Evolutionary conservation across 2,888 invertebrate species (phyloP).

Genomic region (Mimumesa dahlbomi): DNA sequence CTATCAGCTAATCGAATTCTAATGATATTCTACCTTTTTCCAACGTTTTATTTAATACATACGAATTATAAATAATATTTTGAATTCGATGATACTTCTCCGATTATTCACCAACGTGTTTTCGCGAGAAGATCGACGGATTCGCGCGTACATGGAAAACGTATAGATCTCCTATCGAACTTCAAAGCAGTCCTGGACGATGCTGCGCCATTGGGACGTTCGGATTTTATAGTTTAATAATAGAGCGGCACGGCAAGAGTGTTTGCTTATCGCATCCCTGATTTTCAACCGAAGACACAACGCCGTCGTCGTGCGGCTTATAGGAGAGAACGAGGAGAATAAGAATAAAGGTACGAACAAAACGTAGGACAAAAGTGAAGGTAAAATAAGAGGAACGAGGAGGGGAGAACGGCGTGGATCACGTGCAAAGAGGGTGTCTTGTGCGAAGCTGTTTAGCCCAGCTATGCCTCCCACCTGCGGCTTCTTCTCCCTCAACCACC

Average conservation of each 20-base stretch:
- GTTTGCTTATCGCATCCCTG: slow-evolving; percentile 73
- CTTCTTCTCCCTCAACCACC: slow-evolving; percentile 31
- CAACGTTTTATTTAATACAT: no score
- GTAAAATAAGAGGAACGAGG: slow-evolving; percentile 14
- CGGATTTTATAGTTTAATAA: slow-evolving; percentile 73
- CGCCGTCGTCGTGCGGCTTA: slow-evolving; percentile 45
- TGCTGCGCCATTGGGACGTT: slow-evolving; percentile 56
- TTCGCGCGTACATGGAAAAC: no score
- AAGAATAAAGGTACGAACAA: slow-evolving; percentile 28
- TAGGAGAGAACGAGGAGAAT: slow-evolving; percentile 22
- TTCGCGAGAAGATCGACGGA: no score
- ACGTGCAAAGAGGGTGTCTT: slow-evolving; percentile 48
- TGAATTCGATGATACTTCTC: no score
- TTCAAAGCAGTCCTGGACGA: not conserved
- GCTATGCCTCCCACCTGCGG: slow-evolving; percentile 50
- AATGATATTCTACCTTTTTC: no score
- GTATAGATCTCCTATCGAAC: no score
- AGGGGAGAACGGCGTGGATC: slow-evolving; percentile 31
- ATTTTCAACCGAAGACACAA: slow-evolving; percentile 61
- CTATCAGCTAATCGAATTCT: no score
- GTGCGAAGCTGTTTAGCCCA: slow-evolving; percentile 38
- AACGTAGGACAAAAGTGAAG: slow-evolving; percentile 8
- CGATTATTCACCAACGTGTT: no score
- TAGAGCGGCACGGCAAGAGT: slow-evolving; percentile 69
- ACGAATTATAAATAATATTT: no score